Conservation (phyloP, 2,113 vertebrate species). For the Sebastes fasciatus region DNA sequence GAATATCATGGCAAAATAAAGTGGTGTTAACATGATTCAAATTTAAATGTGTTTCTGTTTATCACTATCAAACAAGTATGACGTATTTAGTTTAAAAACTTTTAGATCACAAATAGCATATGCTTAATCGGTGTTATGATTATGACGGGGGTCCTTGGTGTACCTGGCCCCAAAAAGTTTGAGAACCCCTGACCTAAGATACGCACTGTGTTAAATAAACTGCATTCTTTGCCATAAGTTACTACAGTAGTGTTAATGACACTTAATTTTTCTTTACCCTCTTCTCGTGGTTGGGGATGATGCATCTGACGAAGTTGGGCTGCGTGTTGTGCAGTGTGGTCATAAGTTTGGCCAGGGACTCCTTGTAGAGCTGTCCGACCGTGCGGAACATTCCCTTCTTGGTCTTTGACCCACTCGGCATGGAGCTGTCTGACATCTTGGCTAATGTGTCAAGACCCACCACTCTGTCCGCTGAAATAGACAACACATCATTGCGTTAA, state of each 20-base stretch:
- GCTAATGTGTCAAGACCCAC: conserved; percentile 97
- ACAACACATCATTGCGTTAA: conserved; percentile 1
- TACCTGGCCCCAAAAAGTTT: too few species aligned
- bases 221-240: background rate
- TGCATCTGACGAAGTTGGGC: conserved; percentile 98
- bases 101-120: too few species aligned
- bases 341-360: conserved; percentile 97
- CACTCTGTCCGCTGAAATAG: conserved; percentile 91
- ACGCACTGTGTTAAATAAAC: background rate
- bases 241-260: background rate
- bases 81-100: too few species aligned
- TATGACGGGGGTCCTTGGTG: too few species aligned
- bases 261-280: conserved; percentile 81
- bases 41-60: too few species aligned
- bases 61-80: too few species aligned
- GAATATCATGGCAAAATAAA: too few species aligned
- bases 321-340: conserved; percentile 96
- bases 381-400: conserved; percentile 99
- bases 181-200: background rate
- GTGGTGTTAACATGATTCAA: too few species aligned
- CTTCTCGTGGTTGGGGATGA: conserved; percentile 98
- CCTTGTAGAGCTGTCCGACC: conserved; percentile 97
- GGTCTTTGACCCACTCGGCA: conserved; percentile 92
- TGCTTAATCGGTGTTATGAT: too few species aligned
- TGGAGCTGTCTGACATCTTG: conserved; percentile 94